These are phyloP conservation scores for Neostethus bicornis DNA, from an alignment of 2,797 vertebrate genomes.

Conservation along the genomic window DNA sequence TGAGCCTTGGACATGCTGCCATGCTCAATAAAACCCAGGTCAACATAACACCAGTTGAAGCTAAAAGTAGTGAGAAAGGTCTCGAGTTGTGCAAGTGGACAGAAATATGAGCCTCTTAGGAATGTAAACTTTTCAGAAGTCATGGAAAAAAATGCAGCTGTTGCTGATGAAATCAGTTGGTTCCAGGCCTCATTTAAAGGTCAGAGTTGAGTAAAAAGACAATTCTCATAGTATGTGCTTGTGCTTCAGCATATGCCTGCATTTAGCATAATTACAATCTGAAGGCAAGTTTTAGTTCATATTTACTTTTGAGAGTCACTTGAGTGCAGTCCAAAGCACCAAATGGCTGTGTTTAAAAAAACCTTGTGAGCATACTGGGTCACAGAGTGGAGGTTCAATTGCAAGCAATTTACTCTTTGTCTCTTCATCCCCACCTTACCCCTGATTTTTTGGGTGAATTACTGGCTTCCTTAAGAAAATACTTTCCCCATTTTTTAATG, in stretches of 20 bases:
- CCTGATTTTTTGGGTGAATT: conserved; percentile 74
- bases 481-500: conserved; percentile 75
- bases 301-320: conserved; percentile 75
- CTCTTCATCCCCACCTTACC: conserved; percentile 70
- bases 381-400: conserved; percentile 47
- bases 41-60: conserved; percentile 66
- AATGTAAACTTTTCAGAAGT: conserved; percentile 68
- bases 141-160: conserved; percentile 69
- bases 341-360: conserved; percentile 64
- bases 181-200: conserved; percentile 73
- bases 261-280: conserved; percentile 81
- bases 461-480: conserved; percentile 80
- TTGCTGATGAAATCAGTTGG: conserved; percentile 74
- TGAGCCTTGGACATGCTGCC: conserved; percentile 50
- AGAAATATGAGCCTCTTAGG: conserved; percentile 64
- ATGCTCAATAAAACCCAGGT: conserved; percentile 72
- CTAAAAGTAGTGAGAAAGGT: conserved; percentile 61
- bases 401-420: conserved; percentile 58
- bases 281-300: conserved; percentile 71
- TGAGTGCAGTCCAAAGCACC: conserved; percentile 62
- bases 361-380: conserved; percentile 53
- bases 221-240: conserved; percentile 58
- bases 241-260: conserved; percentile 79
- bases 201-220: conserved; percentile 74
- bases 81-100: conserved; percentile 62